phyloP scores from a whole-genome alignment of 2,888 invertebrate genomes.

The Drosophila affinis region DNA sequence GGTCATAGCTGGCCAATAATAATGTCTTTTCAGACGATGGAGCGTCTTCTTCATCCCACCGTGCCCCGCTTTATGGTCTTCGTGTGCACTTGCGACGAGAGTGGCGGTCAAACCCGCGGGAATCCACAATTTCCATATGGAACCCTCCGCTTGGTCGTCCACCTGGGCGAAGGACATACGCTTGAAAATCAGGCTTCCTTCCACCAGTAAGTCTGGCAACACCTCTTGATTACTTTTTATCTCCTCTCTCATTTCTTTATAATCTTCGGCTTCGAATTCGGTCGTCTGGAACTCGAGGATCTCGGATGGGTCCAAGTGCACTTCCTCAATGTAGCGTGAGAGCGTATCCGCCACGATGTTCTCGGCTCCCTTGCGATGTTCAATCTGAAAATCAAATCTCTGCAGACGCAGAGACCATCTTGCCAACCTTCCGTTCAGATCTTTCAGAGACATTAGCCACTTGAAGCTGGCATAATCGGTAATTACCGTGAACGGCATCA shows the following conservation, averaged over 20 bases:
- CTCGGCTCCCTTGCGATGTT: not conserved
- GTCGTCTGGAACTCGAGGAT: slow-evolving; percentile 6
- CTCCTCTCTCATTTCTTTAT: not conserved
- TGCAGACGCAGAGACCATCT: not conserved
- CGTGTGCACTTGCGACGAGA: no score
- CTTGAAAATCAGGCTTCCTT: no score
- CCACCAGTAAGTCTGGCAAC: no score
- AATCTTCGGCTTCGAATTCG: not conserved
- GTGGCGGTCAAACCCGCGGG: no score
- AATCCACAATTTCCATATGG: no score
- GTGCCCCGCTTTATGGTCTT: no score
- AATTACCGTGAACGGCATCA: slow-evolving; percentile 1
- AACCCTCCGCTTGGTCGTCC: no score
- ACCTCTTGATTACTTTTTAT: not conserved
- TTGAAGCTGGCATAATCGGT: slow-evolving; percentile 9
- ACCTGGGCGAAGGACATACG: no score
- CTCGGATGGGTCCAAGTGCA: not conserved
- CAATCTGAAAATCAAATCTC: not conserved
- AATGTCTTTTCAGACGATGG: no score
- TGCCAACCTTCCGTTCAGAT: not conserved
- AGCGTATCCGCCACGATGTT: not conserved
- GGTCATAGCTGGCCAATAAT: no score
- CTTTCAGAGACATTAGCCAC: slow-evolving; percentile 7
- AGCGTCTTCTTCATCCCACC: no score
- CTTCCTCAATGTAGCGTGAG: not conserved